Conservation (phyloP, 2,888 invertebrate species). For the Lepeophtheirus nordmannii region DNA sequence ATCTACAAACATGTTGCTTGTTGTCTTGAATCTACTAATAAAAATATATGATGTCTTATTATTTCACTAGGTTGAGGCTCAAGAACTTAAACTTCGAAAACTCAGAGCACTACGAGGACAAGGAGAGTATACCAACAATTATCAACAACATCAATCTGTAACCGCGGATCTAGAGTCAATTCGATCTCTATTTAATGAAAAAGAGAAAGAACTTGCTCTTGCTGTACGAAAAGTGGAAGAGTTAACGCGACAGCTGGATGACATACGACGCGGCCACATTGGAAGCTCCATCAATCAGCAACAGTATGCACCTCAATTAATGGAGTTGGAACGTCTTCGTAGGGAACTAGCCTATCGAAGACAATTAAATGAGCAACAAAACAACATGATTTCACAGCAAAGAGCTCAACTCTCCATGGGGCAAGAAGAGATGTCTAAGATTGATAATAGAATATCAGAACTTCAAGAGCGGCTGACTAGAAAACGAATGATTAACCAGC, state of each 20-base stretch:
- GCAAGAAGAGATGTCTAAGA: constrained; percentile 77
- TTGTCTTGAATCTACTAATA: too few relatives aligned
- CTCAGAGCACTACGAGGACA: constrained; percentile 80
- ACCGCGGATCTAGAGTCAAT: constrained; percentile 72
- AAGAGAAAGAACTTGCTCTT: constrained; percentile 86
- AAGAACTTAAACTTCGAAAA: constrained; percentile 81
- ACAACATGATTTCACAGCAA: constrained; percentile 71
- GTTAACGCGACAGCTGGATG: constrained; percentile 82
- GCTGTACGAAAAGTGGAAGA: constrained; percentile 96
- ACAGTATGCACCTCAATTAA: constrained; percentile 25
- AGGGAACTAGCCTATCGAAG: constrained; percentile 89
- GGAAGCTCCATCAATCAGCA: constrained; percentile 28
- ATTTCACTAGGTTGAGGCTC: constrained; percentile 53
- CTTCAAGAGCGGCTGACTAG: constrained; percentile 76
- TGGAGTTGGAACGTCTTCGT: constrained; percentile 74
- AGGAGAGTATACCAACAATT: constrained; percentile 46
- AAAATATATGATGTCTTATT: too few relatives aligned
- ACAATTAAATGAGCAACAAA: constrained; percentile 87
- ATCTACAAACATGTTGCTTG: too few relatives aligned
- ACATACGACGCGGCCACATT: constrained; percentile 48
- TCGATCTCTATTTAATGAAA: constrained; percentile 86
- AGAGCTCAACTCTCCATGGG: constrained; percentile 69
- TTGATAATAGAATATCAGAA: constrained; percentile 83
- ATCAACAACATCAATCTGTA: constrained; percentile 37
- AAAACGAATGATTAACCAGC: constrained; percentile 67